Evolutionary conservation across 2,797 vertebrate genomes (phyloP), one percentile per base, ranked within the genome.

Genomic region (Morelia viridis): DNA sequence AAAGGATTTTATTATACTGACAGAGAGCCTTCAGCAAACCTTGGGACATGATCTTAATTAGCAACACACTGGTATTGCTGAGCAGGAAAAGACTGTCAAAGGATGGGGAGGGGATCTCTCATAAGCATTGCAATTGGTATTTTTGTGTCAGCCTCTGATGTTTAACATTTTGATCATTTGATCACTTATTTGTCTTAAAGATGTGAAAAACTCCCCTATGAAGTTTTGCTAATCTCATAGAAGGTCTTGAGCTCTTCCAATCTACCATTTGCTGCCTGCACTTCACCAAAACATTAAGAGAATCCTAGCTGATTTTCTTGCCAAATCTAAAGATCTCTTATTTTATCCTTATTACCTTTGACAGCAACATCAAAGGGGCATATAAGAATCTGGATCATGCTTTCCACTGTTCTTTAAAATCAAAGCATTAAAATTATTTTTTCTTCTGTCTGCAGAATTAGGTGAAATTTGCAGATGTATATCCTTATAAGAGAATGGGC

Each of bases 41-140:
- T 65, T 86, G 87, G 76, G 86, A 91, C 41, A 80, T 71, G 10
- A 26, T 57, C 57, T 93, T 86, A 93, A 93, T 86, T 93, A 58
- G 83, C 57, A 41, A 35, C 60, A n/a, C 11, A n/a, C 17, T 60
- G 28, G 28, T 62, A 85, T 89, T 22, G 41, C 80, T 76, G n/a
- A 89, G 80, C 17, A 86, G 64, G 76, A 71, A 93, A 22, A 19
- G n/a, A 31, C 87, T 64, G 71, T 53, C 46, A 53, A 92, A 86
- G n/a, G 28, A 64, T 80, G 62, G 26, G 22, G 22, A 91, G 53
- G 50, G 1, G 46, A 84, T 68, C 62, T 62, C 53, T 86, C 24
- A 50, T 53, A 62, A 60, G n/a, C 61, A 46, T n/a, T 62, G 24
- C 57, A 50, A 71, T 60, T 62, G 76, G 22, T 35, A 60, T 50